A percentile compares a stretch with the other conserved stretches of the same genome.
phyloP scores from a whole-genome alignment of 1,140 invertebrate species.

The Trichoplusia ni region DNA sequence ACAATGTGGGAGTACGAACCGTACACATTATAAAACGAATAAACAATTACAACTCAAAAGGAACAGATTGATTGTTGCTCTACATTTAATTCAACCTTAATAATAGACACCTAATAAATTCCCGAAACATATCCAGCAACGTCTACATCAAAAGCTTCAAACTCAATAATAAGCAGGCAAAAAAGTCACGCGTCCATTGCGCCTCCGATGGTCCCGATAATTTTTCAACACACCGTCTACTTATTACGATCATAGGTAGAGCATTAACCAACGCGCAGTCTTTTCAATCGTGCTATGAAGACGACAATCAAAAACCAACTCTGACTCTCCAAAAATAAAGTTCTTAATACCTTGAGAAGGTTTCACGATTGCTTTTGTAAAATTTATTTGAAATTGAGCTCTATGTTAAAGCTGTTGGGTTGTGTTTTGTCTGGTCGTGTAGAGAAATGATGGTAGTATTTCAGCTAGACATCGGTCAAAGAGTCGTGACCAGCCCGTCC shows the following conservation, averaged over 20 bases:
- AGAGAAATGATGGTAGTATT: conserved; percentile 50
- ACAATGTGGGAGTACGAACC: no score
- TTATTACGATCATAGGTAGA: conserved; percentile 80
- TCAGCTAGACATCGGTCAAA: conserved; percentile 76
- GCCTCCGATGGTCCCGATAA: conserved; percentile 80
- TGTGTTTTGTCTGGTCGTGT: conserved; percentile 31
- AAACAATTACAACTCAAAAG: no score
- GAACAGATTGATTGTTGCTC: no score
- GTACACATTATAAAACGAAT: no score
- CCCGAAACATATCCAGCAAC: conserved; percentile 44
- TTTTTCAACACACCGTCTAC: conserved; percentile 81
- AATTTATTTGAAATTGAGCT: conserved; percentile 28
- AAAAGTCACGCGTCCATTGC: conserved; percentile 78
- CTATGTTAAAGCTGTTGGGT: conserved; percentile 36
- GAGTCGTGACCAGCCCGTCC: conserved; percentile 76
- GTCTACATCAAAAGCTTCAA: conserved; percentile 47
- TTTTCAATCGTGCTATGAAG: conserved; percentile 46
- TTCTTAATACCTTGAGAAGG: conserved; percentile 25
- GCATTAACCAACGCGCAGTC: conserved; percentile 73
- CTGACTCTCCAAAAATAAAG: conserved; percentile 23
- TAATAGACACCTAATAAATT: background rate
- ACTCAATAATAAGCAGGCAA: conserved; percentile 77
- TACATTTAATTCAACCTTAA: no score
- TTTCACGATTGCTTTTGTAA: conserved; percentile 27
- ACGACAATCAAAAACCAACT: conserved; percentile 35